Percentiles rank a stretch among this genome's conserved stretches.
Conservation (phyloP, 2,797 vertebrate species). For the Todus mexicanus region DNA sequence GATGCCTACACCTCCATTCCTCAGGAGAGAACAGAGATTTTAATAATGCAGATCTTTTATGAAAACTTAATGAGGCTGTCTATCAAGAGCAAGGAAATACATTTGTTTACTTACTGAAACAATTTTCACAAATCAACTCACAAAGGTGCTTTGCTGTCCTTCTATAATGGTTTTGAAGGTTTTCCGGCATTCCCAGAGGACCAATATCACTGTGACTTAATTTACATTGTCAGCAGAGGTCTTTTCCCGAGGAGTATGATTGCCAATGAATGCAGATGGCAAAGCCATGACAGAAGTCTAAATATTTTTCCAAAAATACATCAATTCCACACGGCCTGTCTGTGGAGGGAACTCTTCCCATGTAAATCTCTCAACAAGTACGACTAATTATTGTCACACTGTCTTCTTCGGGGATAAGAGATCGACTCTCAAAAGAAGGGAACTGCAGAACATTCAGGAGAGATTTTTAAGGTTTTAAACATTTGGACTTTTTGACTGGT, state of each 20-base stretch:
- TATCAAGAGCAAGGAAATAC: slow-evolving; percentile 36
- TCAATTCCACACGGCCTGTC: not conserved
- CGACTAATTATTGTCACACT: not conserved
- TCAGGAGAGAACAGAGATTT: slow-evolving; percentile 28
- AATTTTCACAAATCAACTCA: not conserved
- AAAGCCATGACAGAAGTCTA: slow-evolving; percentile 19
- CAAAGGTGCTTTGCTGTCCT: not conserved
- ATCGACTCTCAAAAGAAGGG: not conserved
- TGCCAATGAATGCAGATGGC: slow-evolving; percentile 23
- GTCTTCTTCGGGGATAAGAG: not conserved
- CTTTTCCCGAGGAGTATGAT: not conserved
- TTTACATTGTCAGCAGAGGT: not conserved
- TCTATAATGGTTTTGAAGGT: not conserved
- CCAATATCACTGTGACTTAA: not conserved
- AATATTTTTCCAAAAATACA: slow-evolving; percentile 35
- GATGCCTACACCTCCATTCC: not conserved
- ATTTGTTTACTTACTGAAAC: slow-evolving; percentile 28
- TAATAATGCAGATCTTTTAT: slow-evolving; percentile 62
- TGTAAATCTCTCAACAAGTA: not conserved
- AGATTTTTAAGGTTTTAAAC: not conserved
- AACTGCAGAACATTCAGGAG: not conserved
- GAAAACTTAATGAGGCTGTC: slow-evolving; percentile 59
- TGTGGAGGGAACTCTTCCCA: not conserved
- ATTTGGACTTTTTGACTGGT: not conserved
- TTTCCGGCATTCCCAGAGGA: not conserved